Evolutionary conservation across 2,113 vertebrate genomes (phyloP).

Genomic region (Eulemur rufifrons): DNA sequence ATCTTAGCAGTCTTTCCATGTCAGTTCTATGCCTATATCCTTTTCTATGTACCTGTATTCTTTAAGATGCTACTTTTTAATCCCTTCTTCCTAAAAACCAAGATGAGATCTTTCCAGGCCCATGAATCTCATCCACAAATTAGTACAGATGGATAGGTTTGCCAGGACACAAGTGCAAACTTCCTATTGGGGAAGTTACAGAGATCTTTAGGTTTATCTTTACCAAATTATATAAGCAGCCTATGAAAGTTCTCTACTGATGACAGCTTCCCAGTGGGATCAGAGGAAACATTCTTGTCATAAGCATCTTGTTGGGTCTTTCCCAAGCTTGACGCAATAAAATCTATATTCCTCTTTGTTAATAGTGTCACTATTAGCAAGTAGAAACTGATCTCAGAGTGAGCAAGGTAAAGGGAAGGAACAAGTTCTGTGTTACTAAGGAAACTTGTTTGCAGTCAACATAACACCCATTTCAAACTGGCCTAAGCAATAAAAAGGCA

Average conservation of each 20-base stretch:
- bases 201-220: conserved; percentile 12
- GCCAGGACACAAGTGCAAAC: background rate
- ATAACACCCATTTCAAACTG: background rate
- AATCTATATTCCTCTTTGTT: background rate
- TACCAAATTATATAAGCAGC: background rate
- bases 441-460: background rate
- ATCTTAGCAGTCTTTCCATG: background rate
- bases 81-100: background rate
- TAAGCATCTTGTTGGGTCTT: background rate
- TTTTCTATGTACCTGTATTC: background rate
- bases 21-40: background rate
- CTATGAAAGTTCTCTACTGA: background rate
- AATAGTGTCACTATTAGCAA: background rate
- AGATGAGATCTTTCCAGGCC: background rate
- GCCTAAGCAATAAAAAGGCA: background rate
- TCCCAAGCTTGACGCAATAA: background rate
- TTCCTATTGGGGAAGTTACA: background rate
- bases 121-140: background rate
- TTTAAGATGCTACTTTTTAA: background rate
- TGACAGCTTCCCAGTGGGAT: background rate
- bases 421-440: background rate
- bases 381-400: background rate
- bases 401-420: background rate
- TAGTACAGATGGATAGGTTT: background rate
- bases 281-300: background rate